Percentiles rank a stretch among this genome's conserved stretches.
These are phyloP conservation scores for Masnerella sp. DNA, from an alignment of 2,888 invertebrate genomes.

Conservation along the genomic window DNA sequence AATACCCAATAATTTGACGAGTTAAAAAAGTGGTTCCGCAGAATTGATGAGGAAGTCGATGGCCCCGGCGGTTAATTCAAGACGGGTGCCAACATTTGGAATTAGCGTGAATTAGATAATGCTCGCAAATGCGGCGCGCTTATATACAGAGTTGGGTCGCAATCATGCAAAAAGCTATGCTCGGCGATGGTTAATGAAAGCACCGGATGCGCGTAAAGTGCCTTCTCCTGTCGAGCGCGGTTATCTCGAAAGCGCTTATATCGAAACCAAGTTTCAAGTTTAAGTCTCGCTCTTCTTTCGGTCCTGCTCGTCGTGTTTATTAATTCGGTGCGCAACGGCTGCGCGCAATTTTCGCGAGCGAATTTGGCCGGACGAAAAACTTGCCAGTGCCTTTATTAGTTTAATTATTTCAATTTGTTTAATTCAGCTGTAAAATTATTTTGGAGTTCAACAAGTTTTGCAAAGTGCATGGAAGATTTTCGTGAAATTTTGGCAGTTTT, in stretches of 20 bases:
- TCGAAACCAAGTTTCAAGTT: slow-evolving; percentile 31
- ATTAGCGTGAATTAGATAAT: slow-evolving; percentile 54
- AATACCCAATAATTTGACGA: too few relatives aligned
- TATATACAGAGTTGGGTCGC: slow-evolving; percentile 38
- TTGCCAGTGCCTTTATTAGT: too few relatives aligned
- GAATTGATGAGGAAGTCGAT: neutral
- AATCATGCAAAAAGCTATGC: slow-evolving; percentile 58
- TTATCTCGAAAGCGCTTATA: slow-evolving; percentile 50
- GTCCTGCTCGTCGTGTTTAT: slow-evolving; percentile 4
- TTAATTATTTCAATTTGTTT: too few relatives aligned
- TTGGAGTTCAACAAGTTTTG: too few relatives aligned
- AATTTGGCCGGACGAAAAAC: neutral
- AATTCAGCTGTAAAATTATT: too few relatives aligned
- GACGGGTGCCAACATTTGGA: slow-evolving; percentile 18
- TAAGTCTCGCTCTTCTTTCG: slow-evolving; percentile 16
- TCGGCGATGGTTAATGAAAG: slow-evolving; percentile 55
- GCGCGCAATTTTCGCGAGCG: too few relatives aligned
- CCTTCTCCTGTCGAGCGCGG: slow-evolving; percentile 50
- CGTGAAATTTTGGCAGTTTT: too few relatives aligned
- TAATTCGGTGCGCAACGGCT: slow-evolving; percentile 15
- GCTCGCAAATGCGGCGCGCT: slow-evolving; percentile 33
- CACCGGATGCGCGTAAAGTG: slow-evolving; percentile 60
- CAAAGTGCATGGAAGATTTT: too few relatives aligned
- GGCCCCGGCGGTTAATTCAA: slow-evolving; percentile 4
- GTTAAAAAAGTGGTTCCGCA: neutral